Base-by-base conservation (phyloP, 2,888 invertebrate genomes). In the Nemotelus pantherinus region DNA sequence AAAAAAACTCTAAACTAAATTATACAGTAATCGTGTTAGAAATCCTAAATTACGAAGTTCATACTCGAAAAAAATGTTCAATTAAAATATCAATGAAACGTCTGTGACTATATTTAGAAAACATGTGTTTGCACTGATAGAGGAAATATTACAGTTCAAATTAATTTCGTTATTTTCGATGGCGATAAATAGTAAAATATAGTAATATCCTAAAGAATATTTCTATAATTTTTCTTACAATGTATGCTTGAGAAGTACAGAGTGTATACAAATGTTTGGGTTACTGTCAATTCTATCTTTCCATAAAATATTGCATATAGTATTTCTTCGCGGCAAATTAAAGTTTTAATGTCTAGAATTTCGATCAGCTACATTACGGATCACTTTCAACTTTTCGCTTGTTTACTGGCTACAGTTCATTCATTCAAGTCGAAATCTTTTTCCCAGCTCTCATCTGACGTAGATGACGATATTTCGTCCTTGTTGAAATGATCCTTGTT, bases 361-460 rank as follows among this genome's bases (percentile, higher is more conserved):
- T 60, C 41, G 7, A 60, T n/a, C 41, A 60, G 25, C 25, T 25
- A 25, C 25, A 74, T 74, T 74, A 48, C 48, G 63, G 60, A 63
- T 39, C n/a, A 41, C 60, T 63, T 44, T 48, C 60, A 71, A 57
- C 43, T 57, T 55, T 45, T 45, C 45, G 47, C 55, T 9, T 57
- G n/a, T 71, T 10, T 43, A 10, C 45, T 5, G 5, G 41, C 25
- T 41, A 63, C 4, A 2, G 45, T 75, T 45, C 68, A 77, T 47
- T 77, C 77, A 60, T 77, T 77, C n/a, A 77, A 45, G 25, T 91
- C 91, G 83, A 91, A 91, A 81, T 90, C 90, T 80, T 90, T 90
- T 81, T 91, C 90, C 91, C 91, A 91, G 83, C 89, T 89, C 79
- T 89, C 90, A 78, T 90, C 89, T 0, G 89, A 89, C 81, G 89